Base-by-base conservation (phyloP, 2,113 vertebrate genomes). In the Delphinapterus leucas region DNA sequence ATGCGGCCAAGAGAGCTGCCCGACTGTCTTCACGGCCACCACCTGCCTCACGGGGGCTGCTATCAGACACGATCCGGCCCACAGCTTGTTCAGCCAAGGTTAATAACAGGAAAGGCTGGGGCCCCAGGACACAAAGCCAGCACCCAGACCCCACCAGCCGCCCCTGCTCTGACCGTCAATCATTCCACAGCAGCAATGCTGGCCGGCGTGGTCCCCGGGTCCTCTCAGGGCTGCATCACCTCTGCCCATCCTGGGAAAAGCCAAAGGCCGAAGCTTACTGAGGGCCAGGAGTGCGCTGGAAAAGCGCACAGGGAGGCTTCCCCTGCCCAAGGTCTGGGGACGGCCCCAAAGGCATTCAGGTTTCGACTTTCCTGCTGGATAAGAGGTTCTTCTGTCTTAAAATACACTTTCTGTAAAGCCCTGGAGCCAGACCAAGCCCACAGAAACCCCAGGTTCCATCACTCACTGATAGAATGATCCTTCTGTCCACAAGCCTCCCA, bases 201-300 rank as follows among this genome's bases (percentile, higher is more conserved):
- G 3, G 10, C 63, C 4, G 21, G 9, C 0, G 0, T 2, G 12
- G 1, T 20, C 2, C 21, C 55, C 38, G 5, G 0, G 0, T 71
- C 38, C 41, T 33, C 61, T 63, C 70, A 25, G 11, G 25, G 33
- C 18, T 67, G 8, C 0, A 10, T 55, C 25, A 12, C 21, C 77
- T 61, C 88, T 74, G 1, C 9, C 36, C 11, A 9, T 18, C 21
- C 58, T 28, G 8, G 41, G 65, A 58, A 70, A 86, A 44, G 55
- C 26, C 26, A 31, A 73, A 55, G 38, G 26, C 61, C 12, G 9
- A 26, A 61, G 83, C 67, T 77, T 33, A 18, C 79, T 1, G 3
- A 49, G 33, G 26, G 3, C 38, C 13, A 38, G 25, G 23, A 38
- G 1, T 33, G 18, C 0, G 2, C 2, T 25, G 25, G 33, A 73